phyloP scores from a whole-genome alignment of 2,888 invertebrate species.

The Amphipyra berbera region DNA sequence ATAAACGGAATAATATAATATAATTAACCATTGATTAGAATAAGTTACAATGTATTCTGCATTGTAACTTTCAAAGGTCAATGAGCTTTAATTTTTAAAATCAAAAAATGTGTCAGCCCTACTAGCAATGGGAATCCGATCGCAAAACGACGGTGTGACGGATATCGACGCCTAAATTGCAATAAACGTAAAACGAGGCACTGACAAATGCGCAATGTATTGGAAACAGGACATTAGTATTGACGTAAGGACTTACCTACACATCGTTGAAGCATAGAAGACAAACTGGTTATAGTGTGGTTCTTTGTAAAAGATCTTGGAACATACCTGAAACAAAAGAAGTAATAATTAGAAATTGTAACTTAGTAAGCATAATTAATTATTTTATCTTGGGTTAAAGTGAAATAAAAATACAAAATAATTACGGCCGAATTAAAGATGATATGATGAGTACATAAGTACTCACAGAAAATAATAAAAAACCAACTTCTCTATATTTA shows the following conservation, averaged over 20 bases:
- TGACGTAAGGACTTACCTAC: slow-evolving; percentile 53
- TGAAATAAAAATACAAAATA: no score
- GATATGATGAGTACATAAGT: no score
- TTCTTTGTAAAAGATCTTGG: not conserved
- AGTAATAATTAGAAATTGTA: not conserved
- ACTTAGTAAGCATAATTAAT: no score
- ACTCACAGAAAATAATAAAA: no score
- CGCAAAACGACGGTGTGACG: slow-evolving; percentile 41
- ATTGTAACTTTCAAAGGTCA: no score
- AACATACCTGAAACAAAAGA: slow-evolving; percentile 69
- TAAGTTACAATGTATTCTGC: no score
- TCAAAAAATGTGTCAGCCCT: slow-evolving; percentile 29
- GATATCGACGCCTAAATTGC: slow-evolving; percentile 48
- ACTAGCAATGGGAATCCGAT: slow-evolving; percentile 20
- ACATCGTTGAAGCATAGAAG: not conserved
- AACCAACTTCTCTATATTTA: no score
- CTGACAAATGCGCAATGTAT: slow-evolving; percentile 47
- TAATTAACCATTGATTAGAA: no score
- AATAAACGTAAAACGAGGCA: slow-evolving; percentile 45
- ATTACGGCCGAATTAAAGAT: no score
- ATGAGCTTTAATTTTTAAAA: not conserved
- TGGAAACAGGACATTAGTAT: slow-evolving; percentile 57
- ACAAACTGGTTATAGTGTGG: slow-evolving; percentile 1
- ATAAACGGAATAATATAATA: no score
- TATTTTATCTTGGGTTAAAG: no score